Percentiles rank a stretch among this genome's conserved stretches.
Conservation (phyloP, 2,797 vertebrate genomes). For the Lagodon rhomboides region DNA sequence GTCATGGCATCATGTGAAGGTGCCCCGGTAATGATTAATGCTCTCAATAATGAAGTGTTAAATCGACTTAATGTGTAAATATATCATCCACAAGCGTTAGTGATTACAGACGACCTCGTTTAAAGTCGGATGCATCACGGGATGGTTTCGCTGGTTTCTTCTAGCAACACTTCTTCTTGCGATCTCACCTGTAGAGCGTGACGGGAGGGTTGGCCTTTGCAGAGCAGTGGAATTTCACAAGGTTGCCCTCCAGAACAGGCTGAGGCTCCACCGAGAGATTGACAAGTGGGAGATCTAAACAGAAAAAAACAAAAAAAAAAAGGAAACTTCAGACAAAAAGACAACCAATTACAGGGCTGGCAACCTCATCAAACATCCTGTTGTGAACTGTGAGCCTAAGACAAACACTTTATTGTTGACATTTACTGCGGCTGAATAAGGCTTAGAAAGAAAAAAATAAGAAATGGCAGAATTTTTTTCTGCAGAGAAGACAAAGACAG, state of each 20-base stretch:
- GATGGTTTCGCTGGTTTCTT: neutral
- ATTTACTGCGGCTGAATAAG: constrained; percentile 37
- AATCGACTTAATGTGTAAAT: constrained; percentile 47
- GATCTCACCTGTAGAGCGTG: constrained; percentile 93
- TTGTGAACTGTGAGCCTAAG: constrained; percentile 40
- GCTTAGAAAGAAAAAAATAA: neutral
- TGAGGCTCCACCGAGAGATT: constrained; percentile 98
- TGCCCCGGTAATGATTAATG: constrained; percentile 67
- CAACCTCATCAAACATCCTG: constrained; percentile 43
- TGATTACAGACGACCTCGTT: constrained; percentile 43
- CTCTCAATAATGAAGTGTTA: constrained; percentile 58
- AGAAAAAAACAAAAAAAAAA: constrained; percentile 52
- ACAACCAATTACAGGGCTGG: constrained; percentile 58
- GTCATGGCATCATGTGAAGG: constrained; percentile 47
- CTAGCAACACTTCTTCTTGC: neutral
- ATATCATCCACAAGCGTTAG: constrained; percentile 42
- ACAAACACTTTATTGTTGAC: constrained; percentile 48
- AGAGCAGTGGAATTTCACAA: constrained; percentile 96
- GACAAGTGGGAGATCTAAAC: constrained; percentile 97
- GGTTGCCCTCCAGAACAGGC: constrained; percentile 94
- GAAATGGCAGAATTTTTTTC: constrained; percentile 6
- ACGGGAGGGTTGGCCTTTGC: constrained; percentile 98
- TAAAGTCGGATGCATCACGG: constrained; percentile 19
- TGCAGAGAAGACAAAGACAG: constrained; percentile 15
- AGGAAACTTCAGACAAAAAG: constrained; percentile 48